Conservation (phyloP, 1,140 invertebrate genomes). For the Drosophila takahashii region DNA sequence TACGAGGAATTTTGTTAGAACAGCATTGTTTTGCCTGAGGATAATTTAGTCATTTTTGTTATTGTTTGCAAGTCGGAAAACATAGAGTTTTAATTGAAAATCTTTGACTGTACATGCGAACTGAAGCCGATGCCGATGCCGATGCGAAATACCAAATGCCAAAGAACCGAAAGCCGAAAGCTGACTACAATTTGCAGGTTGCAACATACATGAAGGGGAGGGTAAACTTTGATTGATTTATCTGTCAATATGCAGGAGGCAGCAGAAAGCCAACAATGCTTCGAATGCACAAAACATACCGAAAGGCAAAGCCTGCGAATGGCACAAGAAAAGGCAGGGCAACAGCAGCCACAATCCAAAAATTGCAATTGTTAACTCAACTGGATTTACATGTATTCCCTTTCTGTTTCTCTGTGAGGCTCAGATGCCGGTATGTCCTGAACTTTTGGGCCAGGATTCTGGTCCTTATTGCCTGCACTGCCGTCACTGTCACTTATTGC, state of each 20-base stretch:
- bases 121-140: slow-evolving; percentile 14
- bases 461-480: slow-evolving; percentile 17
- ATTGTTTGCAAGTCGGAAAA: slow-evolving; percentile 48
- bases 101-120: slow-evolving; percentile 55
- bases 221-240: slow-evolving; percentile 74
- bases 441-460: not conserved
- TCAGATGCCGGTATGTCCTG: too few species aligned
- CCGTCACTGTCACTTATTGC: slow-evolving; percentile 56
- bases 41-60: slow-evolving; percentile 74
- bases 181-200: slow-evolving; percentile 29
- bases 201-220: slow-evolving; percentile 8
- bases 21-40: slow-evolving; percentile 50
- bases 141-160: slow-evolving; percentile 37
- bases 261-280: slow-evolving; percentile 60
- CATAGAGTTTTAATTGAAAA: slow-evolving; percentile 82
- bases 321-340: slow-evolving; percentile 16
- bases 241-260: slow-evolving; percentile 72
- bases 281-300: slow-evolving; percentile 50
- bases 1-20: slow-evolving; percentile 21
- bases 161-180: slow-evolving; percentile 31
- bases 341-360: slow-evolving; percentile 38
- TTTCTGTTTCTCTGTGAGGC: slow-evolving; percentile 9
- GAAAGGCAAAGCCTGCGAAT: slow-evolving; percentile 20
- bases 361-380: slow-evolving; percentile 79
- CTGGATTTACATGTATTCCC: slow-evolving; percentile 57